These are phyloP conservation scores for Geodia barretti DNA, from an alignment of 37 sponge, comb jelly and placozoan genomes.

Conservation along the genomic window DNA sequence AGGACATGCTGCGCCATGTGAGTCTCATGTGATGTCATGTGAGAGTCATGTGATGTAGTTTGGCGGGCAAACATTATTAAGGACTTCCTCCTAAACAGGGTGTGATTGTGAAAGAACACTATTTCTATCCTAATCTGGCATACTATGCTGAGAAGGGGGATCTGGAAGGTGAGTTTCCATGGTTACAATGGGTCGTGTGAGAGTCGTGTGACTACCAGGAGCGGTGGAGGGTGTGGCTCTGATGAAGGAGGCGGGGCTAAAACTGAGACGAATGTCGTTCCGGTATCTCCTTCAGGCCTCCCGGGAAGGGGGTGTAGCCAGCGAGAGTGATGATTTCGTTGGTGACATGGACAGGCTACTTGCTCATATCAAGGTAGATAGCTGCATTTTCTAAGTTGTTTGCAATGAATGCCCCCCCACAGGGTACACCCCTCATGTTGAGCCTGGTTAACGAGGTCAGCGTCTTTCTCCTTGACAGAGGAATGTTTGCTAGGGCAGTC, in stretches of 20 bases:
- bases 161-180: neutral
- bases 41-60: neutral
- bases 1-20: neutral
- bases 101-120: neutral
- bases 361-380: neutral
- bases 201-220: neutral
- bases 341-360: neutral
- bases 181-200: neutral
- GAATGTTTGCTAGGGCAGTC: neutral
- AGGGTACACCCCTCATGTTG: neutral
- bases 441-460: neutral
- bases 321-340: neutral
- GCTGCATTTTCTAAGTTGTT: too few species aligned
- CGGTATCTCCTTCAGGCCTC: neutral
- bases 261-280: neutral
- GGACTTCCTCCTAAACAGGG: neutral
- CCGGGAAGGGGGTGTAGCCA: neutral
- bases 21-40: neutral
- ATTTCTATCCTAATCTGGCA: slow-evolving; percentile 1
- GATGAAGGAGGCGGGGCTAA: neutral
- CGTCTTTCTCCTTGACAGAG: neutral
- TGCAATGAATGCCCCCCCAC: neutral
- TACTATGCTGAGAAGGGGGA: neutral
- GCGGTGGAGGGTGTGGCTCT: neutral
- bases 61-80: too few species aligned